Percentiles rank a stretch among this genome's conserved stretches.
Evolutionary conservation across 2,888 invertebrate species (phyloP).

Genomic region (Amblyjoppa proteus): DNA sequence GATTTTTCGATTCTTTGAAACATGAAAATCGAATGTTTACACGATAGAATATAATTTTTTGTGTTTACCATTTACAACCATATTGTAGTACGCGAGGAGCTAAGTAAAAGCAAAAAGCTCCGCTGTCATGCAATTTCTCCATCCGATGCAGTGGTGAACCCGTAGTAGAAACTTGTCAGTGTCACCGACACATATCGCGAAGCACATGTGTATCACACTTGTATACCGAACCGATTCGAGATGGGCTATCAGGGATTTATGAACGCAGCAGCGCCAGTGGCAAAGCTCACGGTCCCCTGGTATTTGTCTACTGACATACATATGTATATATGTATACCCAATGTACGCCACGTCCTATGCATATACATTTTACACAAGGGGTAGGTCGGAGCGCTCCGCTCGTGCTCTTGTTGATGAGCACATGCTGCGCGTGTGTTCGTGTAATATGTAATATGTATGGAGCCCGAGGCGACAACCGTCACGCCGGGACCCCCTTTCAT

Average conservation of each 20-base stretch:
- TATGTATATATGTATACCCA: not conserved
- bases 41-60: no score
- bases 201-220: not conserved
- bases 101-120: no score
- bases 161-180: not conserved
- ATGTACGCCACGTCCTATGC: constrained; percentile 3
- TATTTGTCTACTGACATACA: constrained; percentile 1
- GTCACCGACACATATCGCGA: not conserved
- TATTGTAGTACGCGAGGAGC: no score
- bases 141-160: not conserved
- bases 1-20: no score
- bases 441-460: constrained; percentile 61
- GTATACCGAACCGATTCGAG: not conserved
- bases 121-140: not conserved
- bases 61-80: no score
- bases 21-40: no score
- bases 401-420: constrained; percentile 49
- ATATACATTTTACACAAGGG: constrained; percentile 36
- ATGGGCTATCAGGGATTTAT: constrained; percentile 36
- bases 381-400: constrained; percentile 13
- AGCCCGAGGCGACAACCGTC: constrained; percentile 47
- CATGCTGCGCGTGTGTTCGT: constrained; percentile 43
- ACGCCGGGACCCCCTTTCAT: constrained; percentile 22
- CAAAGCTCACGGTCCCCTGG: constrained; percentile 21
- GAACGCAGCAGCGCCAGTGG: not conserved